Evolutionary conservation across 2,888 invertebrate species (phyloP), one percentile per base, ranked within the genome.

Genomic region (Trachelus stipa): DNA sequence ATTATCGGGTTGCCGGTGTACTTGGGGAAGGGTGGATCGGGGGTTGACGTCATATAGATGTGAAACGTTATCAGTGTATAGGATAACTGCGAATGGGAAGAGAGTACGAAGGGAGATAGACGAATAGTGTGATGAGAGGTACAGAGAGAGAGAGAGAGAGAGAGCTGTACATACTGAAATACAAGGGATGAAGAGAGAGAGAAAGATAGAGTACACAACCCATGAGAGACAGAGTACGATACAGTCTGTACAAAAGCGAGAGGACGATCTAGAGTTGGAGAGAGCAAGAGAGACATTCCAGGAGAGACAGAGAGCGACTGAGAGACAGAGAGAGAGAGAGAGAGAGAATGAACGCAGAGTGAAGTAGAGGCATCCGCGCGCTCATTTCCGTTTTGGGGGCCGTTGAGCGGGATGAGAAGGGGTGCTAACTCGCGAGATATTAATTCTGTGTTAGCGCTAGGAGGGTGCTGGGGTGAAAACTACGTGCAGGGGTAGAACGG

Each of bases 381-480:
- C 91, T 91, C 91, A 91, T 91, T 91, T 91, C 91, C 91, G 91
- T 87, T 90, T 85, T 85, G 86, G 87, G 86, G 78, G 87, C 84
- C 84, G 86, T 83, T 83, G 84, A 82, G 82, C 83, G 84, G 86
- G 84, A 83, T 81, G 87, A 83, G 84, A 86, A 82, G 87, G 79
- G 82, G 81, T 80, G 87, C 89, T 91, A 91, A 91, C 91, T 91
- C 91, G 91, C 91, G 91, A 91, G 90, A 91, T 91, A 91, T 91
- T 91, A 91, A 91, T 91, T 91, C 90, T 90, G 90, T 90, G 91
- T 91, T 91, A 91, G 90, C 90, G 90, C 88, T 88, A 85, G 88
- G 88, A 90, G 89, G 89, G 87, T 86, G 88, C 88, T 84, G 85
- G 87, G 85, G 87, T 85, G 87, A 89, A 88, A 88, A 87, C 88